Evolutionary conservation across 2,888 invertebrate species (phyloP).

Genomic region (Belgica antarctica): DNA sequence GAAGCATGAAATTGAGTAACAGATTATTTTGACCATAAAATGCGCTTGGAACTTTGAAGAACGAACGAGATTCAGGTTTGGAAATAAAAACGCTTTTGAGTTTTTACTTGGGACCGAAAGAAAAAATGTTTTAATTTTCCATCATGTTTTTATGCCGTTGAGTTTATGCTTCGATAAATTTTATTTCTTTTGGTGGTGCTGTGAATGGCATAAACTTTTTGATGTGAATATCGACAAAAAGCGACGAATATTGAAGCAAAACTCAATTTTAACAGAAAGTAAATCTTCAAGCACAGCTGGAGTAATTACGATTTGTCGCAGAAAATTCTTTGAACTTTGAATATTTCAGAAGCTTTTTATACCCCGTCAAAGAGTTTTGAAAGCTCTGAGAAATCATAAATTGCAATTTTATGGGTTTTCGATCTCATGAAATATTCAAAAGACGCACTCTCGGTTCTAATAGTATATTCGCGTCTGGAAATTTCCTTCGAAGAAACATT

Average conservation of each 20-base stretch:
- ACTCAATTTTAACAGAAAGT: no score
- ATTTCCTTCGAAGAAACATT: neutral
- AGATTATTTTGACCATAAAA: slow-evolving; percentile 18
- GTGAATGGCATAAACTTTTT: no score
- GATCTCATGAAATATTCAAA: slow-evolving; percentile 24
- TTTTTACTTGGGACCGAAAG: neutral
- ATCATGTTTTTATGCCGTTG: neutral
- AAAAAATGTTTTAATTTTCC: neutral
- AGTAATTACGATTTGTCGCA: no score
- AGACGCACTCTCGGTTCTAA: neutral
- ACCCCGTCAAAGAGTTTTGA: no score
- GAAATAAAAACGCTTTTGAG: neutral
- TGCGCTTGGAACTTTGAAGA: neutral
- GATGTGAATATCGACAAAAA: no score
- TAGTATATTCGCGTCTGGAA: neutral
- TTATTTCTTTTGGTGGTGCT: no score
- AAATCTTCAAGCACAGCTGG: no score
- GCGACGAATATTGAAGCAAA: no score
- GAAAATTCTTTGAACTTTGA: neutral
- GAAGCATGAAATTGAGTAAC: slow-evolving; percentile 21
- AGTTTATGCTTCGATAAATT: neutral
- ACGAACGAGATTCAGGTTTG: neutral
- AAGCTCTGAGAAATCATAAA: no score
- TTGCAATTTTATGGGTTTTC: neutral
- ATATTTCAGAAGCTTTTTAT: neutral